A percentile compares a stretch with the other conserved stretches of the same genome.
These are phyloP conservation scores for Salvelinus fontinalis DNA, from an alignment of 2,113 vertebrate species.

Conservation along the genomic window DNA sequence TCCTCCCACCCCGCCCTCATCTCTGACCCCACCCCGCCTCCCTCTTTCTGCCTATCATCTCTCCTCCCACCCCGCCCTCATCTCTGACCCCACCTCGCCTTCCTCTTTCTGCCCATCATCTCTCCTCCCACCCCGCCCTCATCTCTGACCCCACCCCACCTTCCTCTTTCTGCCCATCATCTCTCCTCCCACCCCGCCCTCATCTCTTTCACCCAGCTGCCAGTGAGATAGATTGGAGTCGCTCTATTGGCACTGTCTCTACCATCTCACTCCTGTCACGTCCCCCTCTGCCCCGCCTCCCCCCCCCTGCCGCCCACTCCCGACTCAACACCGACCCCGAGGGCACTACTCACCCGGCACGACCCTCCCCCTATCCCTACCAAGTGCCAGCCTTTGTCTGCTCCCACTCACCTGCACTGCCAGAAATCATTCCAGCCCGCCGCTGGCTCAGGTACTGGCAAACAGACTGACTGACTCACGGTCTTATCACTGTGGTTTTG, in stretches of 20 bases:
- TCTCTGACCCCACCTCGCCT: too few relatives aligned
- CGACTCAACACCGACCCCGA: constrained; percentile 1
- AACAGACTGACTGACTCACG: neutral
- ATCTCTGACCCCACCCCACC: neutral
- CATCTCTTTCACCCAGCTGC: constrained; percentile 40
- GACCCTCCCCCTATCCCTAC: constrained; percentile 56
- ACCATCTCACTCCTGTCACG: constrained; percentile 37
- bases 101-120: neutral
- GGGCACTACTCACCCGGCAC: constrained; percentile 33
- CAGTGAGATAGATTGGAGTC: constrained; percentile 56
- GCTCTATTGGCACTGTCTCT: too few relatives aligned
- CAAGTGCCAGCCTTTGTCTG: constrained; percentile 63
- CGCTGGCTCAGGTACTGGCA: constrained; percentile 67
- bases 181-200: neutral
- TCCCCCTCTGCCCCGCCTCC: constrained; percentile 28
- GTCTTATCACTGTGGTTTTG: neutral
- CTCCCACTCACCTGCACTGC: constrained; percentile 70
- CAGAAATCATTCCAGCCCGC: constrained; percentile 75
- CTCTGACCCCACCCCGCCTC: neutral
- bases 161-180: neutral
- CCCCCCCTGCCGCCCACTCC: constrained; percentile 20
- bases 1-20: neutral
- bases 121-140: neutral
- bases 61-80: too few relatives aligned
- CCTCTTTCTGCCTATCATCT: too few relatives aligned